These are phyloP conservation scores for Prionace glauca DNA, from an alignment of 2,797 vertebrate species.

Conservation along the genomic window DNA sequence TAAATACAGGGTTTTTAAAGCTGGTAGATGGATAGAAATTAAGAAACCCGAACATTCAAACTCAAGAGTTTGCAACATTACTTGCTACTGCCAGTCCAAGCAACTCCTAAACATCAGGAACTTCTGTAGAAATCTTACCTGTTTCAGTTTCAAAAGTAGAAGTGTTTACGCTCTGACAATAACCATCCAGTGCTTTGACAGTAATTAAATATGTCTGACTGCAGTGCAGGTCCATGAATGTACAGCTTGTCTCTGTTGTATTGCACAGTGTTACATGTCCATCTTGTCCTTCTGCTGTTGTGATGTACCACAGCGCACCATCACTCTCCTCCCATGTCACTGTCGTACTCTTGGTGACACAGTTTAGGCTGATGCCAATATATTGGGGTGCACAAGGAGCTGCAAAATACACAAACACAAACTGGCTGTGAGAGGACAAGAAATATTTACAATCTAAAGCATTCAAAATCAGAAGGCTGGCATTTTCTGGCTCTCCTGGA, in stretches of 20 bases:
- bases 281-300: conserved; percentile 51
- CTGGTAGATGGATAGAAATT: neutral
- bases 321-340: conserved; percentile 53
- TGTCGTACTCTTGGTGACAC: conserved; percentile 31
- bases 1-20: neutral
- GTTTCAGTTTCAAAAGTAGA: conserved; percentile 24
- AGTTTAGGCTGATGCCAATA: neutral
- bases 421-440: neutral
- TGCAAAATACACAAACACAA: neutral
- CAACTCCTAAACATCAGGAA: neutral
- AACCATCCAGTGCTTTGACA: neutral
- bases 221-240: neutral
- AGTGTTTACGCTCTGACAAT: conserved; percentile 9
- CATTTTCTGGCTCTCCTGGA: too few relatives aligned
- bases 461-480: too few relatives aligned
- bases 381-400: neutral
- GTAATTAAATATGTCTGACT: neutral
- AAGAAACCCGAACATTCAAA: neutral
- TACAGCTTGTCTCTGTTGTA: conserved; percentile 41
- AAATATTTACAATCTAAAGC: neutral
- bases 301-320: conserved; percentile 56
- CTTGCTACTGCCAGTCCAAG: neutral
- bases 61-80: neutral
- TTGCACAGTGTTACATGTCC: conserved; percentile 56
- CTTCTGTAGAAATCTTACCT: neutral